Conservation (phyloP, 2,888 invertebrate species). For the Pristionchus exspectatus region DNA sequence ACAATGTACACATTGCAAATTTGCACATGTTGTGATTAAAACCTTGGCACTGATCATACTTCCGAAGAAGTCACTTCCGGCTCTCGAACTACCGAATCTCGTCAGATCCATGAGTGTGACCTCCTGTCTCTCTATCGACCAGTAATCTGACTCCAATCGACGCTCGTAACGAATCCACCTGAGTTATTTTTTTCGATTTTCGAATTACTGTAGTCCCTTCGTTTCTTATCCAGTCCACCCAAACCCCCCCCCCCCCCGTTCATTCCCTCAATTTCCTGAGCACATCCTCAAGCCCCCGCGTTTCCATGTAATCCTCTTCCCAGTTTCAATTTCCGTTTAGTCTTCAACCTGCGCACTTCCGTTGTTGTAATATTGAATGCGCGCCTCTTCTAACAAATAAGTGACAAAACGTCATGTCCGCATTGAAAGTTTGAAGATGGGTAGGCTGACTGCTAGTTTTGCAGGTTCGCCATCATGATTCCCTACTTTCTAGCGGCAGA, state of each 20-base stretch:
- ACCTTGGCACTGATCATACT: conserved; percentile 53
- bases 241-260: not conserved
- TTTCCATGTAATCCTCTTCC: not conserved
- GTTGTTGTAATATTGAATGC: not conserved
- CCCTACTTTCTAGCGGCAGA: no score
- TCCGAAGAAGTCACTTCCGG: conserved; percentile 58
- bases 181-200: not conserved
- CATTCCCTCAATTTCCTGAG: conserved; percentile 4
- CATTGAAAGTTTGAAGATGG: no score
- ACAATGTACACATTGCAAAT: not conserved
- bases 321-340: not conserved
- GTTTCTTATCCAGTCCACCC: not conserved
- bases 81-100: conserved; percentile 62
- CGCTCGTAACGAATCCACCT: conserved; percentile 65
- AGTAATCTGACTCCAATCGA: conserved; percentile 63
- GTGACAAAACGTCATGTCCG: not conserved
- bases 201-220: not conserved
- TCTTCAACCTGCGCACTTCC: conserved; percentile 5
- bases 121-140: conserved; percentile 59
- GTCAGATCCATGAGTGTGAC: conserved; percentile 61
- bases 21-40: not conserved
- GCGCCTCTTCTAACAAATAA: not conserved
- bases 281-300: conserved; percentile 1
- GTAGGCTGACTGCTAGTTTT: no score
- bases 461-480: no score